A percentile compares a stretch with the other conserved stretches of the same genome.
phyloP scores from a whole-genome alignment of 2,888 invertebrate genomes.

The Andrena praecox region DNA sequence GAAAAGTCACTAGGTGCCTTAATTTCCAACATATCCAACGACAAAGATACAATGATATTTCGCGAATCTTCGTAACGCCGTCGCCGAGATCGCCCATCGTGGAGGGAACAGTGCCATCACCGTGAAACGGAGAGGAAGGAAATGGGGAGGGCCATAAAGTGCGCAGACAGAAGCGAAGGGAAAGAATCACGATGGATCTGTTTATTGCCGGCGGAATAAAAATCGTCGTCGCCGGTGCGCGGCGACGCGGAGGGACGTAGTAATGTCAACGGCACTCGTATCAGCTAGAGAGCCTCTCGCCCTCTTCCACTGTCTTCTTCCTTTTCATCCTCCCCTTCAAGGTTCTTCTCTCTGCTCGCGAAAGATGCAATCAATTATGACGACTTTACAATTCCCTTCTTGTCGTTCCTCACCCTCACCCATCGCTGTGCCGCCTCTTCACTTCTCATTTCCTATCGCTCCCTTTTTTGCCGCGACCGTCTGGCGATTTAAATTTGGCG shows the following conservation, averaged over 20 bases:
- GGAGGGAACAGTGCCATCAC: neutral
- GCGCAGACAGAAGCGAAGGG: conserved; percentile 22
- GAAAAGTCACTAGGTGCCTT: neutral
- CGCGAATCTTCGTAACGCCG: neutral
- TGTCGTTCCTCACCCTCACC: conserved; percentile 7
- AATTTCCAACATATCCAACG: neutral
- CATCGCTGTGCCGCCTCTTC: conserved; percentile 14
- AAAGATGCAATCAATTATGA: conserved; percentile 66
- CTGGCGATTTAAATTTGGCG: conserved; percentile 27
- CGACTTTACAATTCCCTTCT: conserved; percentile 65
- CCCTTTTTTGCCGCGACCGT: conserved; percentile 4
- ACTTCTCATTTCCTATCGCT: conserved; percentile 13
- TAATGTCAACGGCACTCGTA: conserved; percentile 61
- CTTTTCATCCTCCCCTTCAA: conserved; percentile 48
- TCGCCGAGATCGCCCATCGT: neutral
- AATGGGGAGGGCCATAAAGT: conserved; percentile 9
- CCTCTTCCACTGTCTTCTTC: conserved; percentile 46
- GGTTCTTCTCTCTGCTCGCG: conserved; percentile 41
- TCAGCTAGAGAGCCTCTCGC: conserved; percentile 44
- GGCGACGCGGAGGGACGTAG: conserved; percentile 40
- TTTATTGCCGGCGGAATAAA: conserved; percentile 70
- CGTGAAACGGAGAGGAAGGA: neutral
- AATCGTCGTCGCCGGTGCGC: conserved; percentile 61
- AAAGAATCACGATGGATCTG: conserved; percentile 55
- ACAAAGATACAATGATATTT: neutral